These are phyloP conservation scores for Cladorhizidae sp. DNA, from an alignment of 37 sponge, comb jelly and placozoan genomes.

Conservation along the genomic window DNA sequence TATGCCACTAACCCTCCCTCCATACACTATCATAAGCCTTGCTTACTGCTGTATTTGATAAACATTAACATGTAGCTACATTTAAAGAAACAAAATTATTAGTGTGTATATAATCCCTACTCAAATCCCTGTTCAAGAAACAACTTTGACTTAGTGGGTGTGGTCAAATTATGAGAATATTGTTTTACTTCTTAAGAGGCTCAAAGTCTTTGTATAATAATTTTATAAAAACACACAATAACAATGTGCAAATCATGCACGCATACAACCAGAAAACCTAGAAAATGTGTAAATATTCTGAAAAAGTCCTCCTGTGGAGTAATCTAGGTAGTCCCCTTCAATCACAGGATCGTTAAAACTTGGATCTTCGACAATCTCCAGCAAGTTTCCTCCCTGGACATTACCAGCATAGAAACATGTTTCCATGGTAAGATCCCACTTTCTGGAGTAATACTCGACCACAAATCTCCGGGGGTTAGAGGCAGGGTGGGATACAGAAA, in stretches of 20 bases:
- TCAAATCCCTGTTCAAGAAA: too few species aligned
- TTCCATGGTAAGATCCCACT: slow-evolving; percentile 10
- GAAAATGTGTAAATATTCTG: slow-evolving; percentile 28
- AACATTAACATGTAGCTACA: too few species aligned
- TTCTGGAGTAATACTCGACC: background rate
- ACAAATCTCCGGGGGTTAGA: slow-evolving; percentile 3
- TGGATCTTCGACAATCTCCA: slow-evolving; percentile 8
- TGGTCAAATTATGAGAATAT: too few species aligned
- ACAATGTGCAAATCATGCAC: background rate
- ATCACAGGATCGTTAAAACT: slow-evolving; percentile 67
- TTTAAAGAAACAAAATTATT: too few species aligned
- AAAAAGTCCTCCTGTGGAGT: slow-evolving; percentile 29
- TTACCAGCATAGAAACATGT: slow-evolving; percentile 33
- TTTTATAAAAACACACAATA: too few species aligned
- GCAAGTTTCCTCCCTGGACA: slow-evolving; percentile 18
- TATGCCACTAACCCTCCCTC: too few species aligned
- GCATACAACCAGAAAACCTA: slow-evolving; percentile 15
- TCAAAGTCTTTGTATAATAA: too few species aligned
- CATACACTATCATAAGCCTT: too few species aligned
- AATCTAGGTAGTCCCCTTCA: slow-evolving; percentile 62
- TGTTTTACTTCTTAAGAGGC: too few species aligned
- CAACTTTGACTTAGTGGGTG: too few species aligned
- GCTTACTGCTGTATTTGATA: too few species aligned
- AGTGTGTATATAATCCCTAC: too few species aligned
- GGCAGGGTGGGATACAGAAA: background rate